These are phyloP conservation scores for Calidris pugnax DNA, from an alignment of 2,113 vertebrate genomes.

Conservation along the genomic window DNA sequence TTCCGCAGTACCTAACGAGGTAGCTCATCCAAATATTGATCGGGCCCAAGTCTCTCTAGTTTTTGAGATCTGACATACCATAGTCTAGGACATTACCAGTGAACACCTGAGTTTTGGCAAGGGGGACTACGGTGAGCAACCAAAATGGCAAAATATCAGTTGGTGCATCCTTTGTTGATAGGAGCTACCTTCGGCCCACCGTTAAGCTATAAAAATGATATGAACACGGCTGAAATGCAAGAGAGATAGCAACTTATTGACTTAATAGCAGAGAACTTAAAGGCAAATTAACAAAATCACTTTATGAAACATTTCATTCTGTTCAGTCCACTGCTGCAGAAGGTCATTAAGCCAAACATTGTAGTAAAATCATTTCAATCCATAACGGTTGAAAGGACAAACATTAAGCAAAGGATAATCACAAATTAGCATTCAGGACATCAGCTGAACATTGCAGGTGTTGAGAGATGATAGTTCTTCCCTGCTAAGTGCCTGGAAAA, in stretches of 20 bases:
- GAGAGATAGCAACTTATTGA: not conserved
- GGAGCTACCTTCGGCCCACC: not conserved
- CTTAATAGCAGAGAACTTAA: not conserved
- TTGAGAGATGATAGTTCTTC: not conserved
- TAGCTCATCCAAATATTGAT: conserved; percentile 54
- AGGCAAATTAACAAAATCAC: not conserved
- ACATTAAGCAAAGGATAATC: not conserved
- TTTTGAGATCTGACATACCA: not conserved
- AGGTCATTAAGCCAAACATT: not conserved
- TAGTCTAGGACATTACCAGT: not conserved
- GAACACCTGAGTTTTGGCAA: not conserved
- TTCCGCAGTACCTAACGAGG: conserved; percentile 28
- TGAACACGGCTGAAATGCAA: not conserved
- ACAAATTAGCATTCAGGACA: conserved; percentile 23
- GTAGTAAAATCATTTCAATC: not conserved
- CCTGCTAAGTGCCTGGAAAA: not conserved
- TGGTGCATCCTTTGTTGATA: not conserved
- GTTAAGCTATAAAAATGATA: not conserved
- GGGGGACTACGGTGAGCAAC: not conserved
- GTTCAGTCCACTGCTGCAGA: not conserved
- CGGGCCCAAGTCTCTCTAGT: not conserved
- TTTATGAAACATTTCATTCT: not conserved
- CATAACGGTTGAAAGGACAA: not conserved
- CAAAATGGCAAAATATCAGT: not conserved
- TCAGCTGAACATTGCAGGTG: not conserved